Evolutionary conservation across 2,797 vertebrate species (phyloP).

Genomic region (Chiloscyllium punctatum): DNA sequence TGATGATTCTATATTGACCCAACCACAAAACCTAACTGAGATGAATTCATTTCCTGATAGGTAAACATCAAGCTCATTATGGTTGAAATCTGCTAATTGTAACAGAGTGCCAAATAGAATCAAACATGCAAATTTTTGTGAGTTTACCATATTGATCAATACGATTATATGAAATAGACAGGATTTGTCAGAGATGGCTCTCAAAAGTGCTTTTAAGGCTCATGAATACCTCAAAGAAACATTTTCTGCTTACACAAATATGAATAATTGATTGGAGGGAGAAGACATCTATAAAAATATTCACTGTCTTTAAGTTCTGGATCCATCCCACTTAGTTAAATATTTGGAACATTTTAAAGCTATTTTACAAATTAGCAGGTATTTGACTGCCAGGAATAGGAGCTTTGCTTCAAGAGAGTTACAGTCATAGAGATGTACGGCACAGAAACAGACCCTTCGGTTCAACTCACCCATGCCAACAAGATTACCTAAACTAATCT

Average conservation of each 20-base stretch:
- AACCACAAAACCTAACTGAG: background rate
- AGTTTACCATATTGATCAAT: background rate
- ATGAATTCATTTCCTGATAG: background rate
- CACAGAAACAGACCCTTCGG: too few species aligned
- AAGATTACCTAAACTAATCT: too few species aligned
- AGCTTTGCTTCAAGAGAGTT: conserved; percentile 72
- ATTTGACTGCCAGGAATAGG: conserved; percentile 80
- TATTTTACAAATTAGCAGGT: conserved; percentile 42
- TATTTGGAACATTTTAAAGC: background rate
- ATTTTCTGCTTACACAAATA: too few species aligned
- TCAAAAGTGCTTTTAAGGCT: too few species aligned
- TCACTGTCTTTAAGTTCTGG: too few species aligned
- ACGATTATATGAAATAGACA: too few species aligned
- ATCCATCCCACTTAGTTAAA: too few species aligned
- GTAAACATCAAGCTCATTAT: background rate
- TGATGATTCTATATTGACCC: background rate
- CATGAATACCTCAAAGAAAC: too few species aligned
- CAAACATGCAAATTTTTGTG: background rate
- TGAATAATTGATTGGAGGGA: too few species aligned
- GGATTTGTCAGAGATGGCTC: too few species aligned
- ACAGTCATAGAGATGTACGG: background rate
- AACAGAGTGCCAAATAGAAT: background rate
- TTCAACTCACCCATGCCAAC: too few species aligned
- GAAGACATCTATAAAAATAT: too few species aligned
- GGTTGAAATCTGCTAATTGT: background rate